Evolutionary conservation across 2,888 invertebrate genomes (phyloP).

Genomic region (Bursaphelenchus okinawaensis): DNA sequence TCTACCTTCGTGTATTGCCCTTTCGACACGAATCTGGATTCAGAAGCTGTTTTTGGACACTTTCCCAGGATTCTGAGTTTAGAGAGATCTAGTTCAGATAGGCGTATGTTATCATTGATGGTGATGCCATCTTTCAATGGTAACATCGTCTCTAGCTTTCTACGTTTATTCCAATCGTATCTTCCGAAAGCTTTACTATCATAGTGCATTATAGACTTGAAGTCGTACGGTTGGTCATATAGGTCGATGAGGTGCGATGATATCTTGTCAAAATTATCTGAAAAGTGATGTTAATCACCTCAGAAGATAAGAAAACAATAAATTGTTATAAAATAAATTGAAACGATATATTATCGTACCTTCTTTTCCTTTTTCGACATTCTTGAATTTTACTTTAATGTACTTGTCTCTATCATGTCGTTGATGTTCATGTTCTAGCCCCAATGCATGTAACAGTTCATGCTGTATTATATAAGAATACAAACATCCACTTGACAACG

Average conservation of each 20-base stretch:
- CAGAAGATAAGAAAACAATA: neutral
- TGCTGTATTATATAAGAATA: slow-evolving; percentile 16
- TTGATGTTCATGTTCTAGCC: slow-evolving; percentile 48
- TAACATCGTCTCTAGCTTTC: slow-evolving; percentile 42
- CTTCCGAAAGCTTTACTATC: slow-evolving; percentile 46
- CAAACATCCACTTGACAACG: slow-evolving; percentile 21
- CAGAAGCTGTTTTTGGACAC: neutral
- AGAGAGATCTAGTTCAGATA: slow-evolving; percentile 17
- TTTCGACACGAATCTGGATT: neutral
- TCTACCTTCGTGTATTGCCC: neutral
- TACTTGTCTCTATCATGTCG: slow-evolving; percentile 40
- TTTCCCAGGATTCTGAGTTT: slow-evolving; percentile 21
- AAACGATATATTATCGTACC: slow-evolving; percentile 7
- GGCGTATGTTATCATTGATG: slow-evolving; percentile 16
- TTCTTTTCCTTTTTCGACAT: slow-evolving; percentile 21
- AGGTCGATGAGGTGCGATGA: slow-evolving; percentile 14
- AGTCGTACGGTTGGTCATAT: slow-evolving; percentile 23
- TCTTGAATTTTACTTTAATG: slow-evolving; percentile 24
- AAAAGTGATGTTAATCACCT: neutral
- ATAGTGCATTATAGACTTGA: slow-evolving; percentile 48
- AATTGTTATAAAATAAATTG: slow-evolving; percentile 6
- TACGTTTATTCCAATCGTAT: slow-evolving; percentile 20
- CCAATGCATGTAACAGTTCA: slow-evolving; percentile 23
- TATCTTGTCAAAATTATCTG: slow-evolving; percentile 22
- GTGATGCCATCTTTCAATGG: slow-evolving; percentile 30